Evolutionary conservation across 37 sponge, comb jelly and placozoan genomes (phyloP).

Genomic region (Geodia barretti): DNA sequence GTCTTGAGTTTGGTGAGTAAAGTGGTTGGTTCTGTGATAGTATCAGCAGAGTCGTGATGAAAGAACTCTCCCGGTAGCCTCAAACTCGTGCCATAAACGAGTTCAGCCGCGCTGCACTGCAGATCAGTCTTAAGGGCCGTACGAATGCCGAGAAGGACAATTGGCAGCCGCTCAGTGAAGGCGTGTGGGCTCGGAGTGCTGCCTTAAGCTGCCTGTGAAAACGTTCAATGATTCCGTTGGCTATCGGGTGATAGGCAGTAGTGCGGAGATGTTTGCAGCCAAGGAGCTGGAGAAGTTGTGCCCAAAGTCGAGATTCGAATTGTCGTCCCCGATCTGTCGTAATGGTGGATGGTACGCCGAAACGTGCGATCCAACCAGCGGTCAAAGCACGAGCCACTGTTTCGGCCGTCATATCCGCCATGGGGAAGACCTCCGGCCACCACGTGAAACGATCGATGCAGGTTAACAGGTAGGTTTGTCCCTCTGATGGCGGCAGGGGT

Average conservation of each 20-base stretch:
- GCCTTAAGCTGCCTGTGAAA: conserved; percentile 55
- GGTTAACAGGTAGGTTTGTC: conserved; percentile 29
- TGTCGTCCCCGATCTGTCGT: conserved; percentile 59
- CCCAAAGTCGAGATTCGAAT: conserved; percentile 43
- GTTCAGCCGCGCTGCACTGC: conserved; percentile 45
- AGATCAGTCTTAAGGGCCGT: conserved; percentile 39
- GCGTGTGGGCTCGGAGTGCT: conserved; percentile 8
- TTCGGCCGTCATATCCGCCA: conserved; percentile 8
- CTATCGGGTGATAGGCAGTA: conserved; percentile 50
- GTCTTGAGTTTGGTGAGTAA: too few relatives aligned
- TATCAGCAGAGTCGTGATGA: too few relatives aligned
- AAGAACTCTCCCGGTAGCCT: conserved; percentile 61
- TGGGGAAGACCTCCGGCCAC: conserved; percentile 14
- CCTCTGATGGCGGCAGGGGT: conserved; percentile 14
- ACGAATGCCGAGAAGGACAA: conserved; percentile 50
- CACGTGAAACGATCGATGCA: conserved; percentile 16
- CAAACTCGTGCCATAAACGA: conserved; percentile 53
- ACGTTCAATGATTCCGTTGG: conserved; percentile 51
- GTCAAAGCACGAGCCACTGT: conserved; percentile 4
- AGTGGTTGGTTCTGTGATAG: too few relatives aligned
- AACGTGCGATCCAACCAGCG: conserved; percentile 6
- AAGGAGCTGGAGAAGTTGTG: conserved; percentile 20
- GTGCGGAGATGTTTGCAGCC: conserved; percentile 25
- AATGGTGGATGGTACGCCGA: conserved; percentile 37
- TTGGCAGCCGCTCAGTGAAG: conserved; percentile 44